Evolutionary conservation across 1,140 invertebrate genomes (phyloP).

Genomic region (Odontomachus brunneus): DNA sequence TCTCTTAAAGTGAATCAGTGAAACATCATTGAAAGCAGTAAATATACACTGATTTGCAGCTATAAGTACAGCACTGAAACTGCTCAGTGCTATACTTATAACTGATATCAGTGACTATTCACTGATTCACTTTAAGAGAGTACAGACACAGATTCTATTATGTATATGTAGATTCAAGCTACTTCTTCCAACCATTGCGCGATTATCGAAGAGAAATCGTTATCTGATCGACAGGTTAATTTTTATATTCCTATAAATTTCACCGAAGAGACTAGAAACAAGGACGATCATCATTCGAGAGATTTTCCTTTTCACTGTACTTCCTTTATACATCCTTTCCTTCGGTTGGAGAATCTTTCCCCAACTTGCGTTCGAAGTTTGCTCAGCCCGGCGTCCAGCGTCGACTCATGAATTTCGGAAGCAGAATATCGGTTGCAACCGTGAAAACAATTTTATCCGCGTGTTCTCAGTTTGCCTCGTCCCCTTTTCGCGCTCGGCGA

Average conservation of each 20-base stretch:
- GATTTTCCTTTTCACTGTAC: not conserved
- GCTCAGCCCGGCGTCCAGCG: not conserved
- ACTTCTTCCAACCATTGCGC: not conserved
- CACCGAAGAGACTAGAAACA: not conserved
- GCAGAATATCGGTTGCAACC: slow-evolving; percentile 5
- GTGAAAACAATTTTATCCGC: slow-evolving; percentile 8
- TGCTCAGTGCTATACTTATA: too few species aligned
- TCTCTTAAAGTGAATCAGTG: too few species aligned
- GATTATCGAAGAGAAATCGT: not conserved
- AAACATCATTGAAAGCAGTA: too few species aligned
- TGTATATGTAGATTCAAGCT: not conserved
- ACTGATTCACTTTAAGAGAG: too few species aligned
- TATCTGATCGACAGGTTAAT: not conserved
- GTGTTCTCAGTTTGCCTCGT: not conserved
- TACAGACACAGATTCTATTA: too few species aligned
- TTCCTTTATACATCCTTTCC: not conserved
- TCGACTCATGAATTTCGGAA: not conserved
- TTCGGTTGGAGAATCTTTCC: not conserved
- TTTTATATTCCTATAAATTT: not conserved
- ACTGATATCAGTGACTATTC: too few species aligned
- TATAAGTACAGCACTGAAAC: too few species aligned
- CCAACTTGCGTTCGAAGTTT: not conserved
- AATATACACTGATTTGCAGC: too few species aligned
- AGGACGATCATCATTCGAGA: slow-evolving; percentile 4
- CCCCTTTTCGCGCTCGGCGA: not conserved